A percentile compares a stretch with the other conserved stretches of the same genome.
Conservation (phyloP, 1,140 invertebrate species). For the Heliconius hermathena region DNA sequence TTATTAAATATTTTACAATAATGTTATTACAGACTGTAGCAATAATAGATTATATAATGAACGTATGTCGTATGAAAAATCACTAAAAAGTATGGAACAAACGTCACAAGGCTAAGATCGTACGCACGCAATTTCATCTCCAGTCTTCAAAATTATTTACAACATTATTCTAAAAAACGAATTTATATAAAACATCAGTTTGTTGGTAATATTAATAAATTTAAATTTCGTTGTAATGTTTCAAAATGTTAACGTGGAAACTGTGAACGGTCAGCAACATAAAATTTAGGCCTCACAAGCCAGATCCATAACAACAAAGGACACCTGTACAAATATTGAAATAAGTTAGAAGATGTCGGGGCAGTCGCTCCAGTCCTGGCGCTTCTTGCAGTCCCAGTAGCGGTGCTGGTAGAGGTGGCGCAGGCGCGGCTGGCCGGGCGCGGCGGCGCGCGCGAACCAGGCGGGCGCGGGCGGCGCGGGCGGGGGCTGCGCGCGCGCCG, state of each 20-base stretch:
- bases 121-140: conserved; percentile 10
- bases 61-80: background rate
- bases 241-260: background rate
- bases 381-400: conserved; percentile 97
- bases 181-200: conserved; percentile 24
- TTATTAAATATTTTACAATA: background rate
- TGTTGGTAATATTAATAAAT: conserved; percentile 1
- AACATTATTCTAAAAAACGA: conserved; percentile 4
- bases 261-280: too few species aligned
- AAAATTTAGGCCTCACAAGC: background rate
- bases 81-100: background rate
- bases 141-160: conserved; percentile 27
- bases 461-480: conserved; percentile 92
- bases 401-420: conserved; percentile 93
- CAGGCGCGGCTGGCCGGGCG: conserved; percentile 70
- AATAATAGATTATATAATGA: background rate
- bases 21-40: background rate
- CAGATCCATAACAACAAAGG: background rate
- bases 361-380: conserved; percentile 94
- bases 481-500: conserved; percentile 82
- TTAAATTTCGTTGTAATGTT: conserved; percentile 30
- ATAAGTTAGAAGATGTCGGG: conserved; percentile 93
- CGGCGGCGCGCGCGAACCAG: conserved; percentile 91
- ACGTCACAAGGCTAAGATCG: background rate
- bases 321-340: background rate